Evolutionary conservation across 2,113 vertebrate species (phyloP).

Genomic region (Hemicordylus capensis): DNA sequence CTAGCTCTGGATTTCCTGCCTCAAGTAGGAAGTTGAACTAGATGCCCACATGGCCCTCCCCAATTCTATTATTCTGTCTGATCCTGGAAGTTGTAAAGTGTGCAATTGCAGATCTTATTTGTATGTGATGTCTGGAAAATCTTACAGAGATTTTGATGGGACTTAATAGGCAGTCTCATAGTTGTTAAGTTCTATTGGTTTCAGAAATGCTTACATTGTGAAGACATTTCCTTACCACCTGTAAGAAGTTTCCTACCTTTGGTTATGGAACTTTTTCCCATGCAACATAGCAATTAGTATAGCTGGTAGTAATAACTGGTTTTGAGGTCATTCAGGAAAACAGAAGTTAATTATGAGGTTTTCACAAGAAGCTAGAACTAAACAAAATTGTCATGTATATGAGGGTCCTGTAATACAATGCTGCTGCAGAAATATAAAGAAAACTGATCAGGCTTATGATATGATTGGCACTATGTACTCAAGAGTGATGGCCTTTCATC

Average conservation of each 20-base stretch:
- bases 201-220: not conserved
- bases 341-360: not conserved
- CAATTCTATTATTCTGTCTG: too few species aligned
- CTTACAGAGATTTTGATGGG: not conserved
- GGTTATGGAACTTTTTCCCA: not conserved
- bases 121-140: not conserved
- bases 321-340: not conserved
- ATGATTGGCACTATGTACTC: conserved; percentile 3
- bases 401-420: not conserved
- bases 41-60: too few species aligned
- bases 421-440: too few species aligned
- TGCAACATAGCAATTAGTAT: not conserved
- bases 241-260: not conserved
- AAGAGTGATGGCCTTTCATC: conserved; percentile 30
- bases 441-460: conserved; percentile 4
- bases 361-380: not conserved
- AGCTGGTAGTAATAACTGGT: not conserved
- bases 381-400: not conserved
- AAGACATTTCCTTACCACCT: not conserved
- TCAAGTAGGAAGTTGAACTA: too few species aligned
- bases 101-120: not conserved
- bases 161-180: not conserved
- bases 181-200: not conserved
- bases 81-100: not conserved
- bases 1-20: too few species aligned